Percentiles rank a stretch among this genome's conserved stretches.
Conservation (phyloP, 2,113 vertebrate genomes). For the Pontoporia blainvillei region DNA sequence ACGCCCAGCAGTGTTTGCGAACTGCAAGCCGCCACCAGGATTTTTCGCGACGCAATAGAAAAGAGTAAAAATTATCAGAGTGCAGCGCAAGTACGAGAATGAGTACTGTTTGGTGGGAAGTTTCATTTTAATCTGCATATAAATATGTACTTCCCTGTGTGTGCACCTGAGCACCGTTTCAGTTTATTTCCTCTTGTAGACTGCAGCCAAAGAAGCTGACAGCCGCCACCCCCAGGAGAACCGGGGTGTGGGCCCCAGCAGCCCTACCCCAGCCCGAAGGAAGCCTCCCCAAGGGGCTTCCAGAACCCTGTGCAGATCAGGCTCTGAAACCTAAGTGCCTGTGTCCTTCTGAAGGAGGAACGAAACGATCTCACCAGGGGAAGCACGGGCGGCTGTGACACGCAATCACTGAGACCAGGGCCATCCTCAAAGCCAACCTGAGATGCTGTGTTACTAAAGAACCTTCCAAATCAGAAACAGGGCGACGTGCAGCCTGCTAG, state of each 20-base stretch:
- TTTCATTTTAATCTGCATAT: background rate
- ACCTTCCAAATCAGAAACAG: background rate
- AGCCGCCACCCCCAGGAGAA: background rate
- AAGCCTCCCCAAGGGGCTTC: background rate
- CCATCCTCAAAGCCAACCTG: background rate
- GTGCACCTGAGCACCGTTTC: background rate
- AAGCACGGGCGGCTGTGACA: rapidly evolving
- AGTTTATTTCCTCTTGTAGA: background rate
- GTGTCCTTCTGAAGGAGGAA: background rate
- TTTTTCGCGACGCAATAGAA: background rate
- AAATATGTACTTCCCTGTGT: background rate
- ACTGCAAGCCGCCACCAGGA: background rate
- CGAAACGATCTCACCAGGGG: rapidly evolving
- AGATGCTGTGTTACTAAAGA: background rate
- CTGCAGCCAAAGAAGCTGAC: background rate
- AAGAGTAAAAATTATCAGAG: background rate
- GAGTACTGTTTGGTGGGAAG: background rate
- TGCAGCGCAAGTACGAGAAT: background rate
- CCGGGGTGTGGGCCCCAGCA: background rate
- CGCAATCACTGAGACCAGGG: background rate
- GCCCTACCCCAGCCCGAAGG: background rate
- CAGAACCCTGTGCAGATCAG: rapidly evolving
- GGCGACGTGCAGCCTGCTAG: background rate
- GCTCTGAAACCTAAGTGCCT: background rate
- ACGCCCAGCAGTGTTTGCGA: background rate